Percentiles rank a stretch among this genome's conserved stretches.
phyloP scores from a whole-genome alignment of 2,888 invertebrate species.

The Ormyrus nitidulus region DNA sequence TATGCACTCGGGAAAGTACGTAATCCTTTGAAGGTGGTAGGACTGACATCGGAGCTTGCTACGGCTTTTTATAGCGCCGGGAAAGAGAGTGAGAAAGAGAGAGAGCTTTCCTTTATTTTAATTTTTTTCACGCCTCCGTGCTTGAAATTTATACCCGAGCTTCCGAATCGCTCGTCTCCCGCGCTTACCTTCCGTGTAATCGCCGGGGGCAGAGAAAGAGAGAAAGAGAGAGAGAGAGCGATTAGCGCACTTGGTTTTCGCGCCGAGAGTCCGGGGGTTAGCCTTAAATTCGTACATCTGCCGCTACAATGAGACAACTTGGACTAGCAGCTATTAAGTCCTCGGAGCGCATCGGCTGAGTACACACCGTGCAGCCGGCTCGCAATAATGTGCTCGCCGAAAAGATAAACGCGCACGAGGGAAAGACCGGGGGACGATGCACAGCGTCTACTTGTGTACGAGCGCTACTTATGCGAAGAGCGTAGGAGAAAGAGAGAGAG shows the following conservation, averaged over 20 bases:
- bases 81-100: not conserved
- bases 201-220: not conserved
- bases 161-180: not conserved
- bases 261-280: constrained; percentile 49
- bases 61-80: constrained; percentile 11
- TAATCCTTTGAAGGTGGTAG: constrained; percentile 51
- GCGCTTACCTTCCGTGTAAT: not conserved
- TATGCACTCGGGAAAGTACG: constrained; percentile 51
- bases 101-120: too few relatives aligned
- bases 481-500: constrained; percentile 25
- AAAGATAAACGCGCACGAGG: constrained; percentile 57
- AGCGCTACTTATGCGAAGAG: not conserved
- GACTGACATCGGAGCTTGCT: constrained; percentile 24
- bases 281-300: constrained; percentile 73
- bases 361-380: constrained; percentile 63
- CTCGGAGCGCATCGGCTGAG: constrained; percentile 70
- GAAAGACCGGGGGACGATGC: constrained; percentile 27
- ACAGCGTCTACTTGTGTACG: not conserved
- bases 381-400: constrained; percentile 58
- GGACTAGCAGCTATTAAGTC: constrained; percentile 63
- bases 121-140: not conserved
- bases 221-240: constrained; percentile 14
- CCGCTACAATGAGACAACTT: constrained; percentile 70
- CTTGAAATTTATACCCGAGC: too few relatives aligned
- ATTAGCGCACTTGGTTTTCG: constrained; percentile 8